A percentile compares a stretch with the other conserved stretches of the same genome.
phyloP scores from a whole-genome alignment of 2,888 invertebrate genomes.

The Dyspetes luteomarginatus region DNA sequence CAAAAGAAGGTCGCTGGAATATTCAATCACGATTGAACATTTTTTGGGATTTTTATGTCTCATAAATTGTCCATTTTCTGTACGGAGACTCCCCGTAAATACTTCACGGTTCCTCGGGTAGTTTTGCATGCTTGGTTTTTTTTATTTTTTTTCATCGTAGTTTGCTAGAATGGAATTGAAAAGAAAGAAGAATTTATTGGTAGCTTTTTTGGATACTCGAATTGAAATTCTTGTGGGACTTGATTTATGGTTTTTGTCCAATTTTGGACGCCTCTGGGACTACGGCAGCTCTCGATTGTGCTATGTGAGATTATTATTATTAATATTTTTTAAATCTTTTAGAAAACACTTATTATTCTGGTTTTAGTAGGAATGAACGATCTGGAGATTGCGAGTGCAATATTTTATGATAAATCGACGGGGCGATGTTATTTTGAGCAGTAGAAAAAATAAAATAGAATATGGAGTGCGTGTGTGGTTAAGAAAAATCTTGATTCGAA shows the following conservation, averaged over 20 bases:
- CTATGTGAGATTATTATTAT: not conserved
- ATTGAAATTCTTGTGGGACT: conserved; percentile 13
- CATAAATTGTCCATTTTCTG: not conserved
- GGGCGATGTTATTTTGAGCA: conserved; percentile 25
- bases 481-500: conserved; percentile 64
- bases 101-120: conserved; percentile 57
- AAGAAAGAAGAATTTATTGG: not conserved
- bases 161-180: not conserved
- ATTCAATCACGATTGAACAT: conserved; percentile 19
- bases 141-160: conserved; percentile 46
- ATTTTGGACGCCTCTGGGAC: no score
- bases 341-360: conserved; percentile 13
- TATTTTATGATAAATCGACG: conserved; percentile 40
- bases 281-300: conserved; percentile 3
- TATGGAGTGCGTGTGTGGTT: conserved; percentile 15
- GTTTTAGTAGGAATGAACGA: conserved; percentile 14
- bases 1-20: conserved; percentile 68
- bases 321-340: no score
- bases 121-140: conserved; percentile 56
- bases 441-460: not conserved
- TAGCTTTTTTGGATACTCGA: conserved; percentile 6
- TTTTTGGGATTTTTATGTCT: not conserved
- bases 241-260: not conserved
- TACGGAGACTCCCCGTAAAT: conserved; percentile 34
- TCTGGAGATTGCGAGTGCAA: conserved; percentile 46